These are phyloP conservation scores for Rhynchonycteris naso DNA, from an alignment of 2,797 vertebrate species.

Conservation along the genomic window DNA sequence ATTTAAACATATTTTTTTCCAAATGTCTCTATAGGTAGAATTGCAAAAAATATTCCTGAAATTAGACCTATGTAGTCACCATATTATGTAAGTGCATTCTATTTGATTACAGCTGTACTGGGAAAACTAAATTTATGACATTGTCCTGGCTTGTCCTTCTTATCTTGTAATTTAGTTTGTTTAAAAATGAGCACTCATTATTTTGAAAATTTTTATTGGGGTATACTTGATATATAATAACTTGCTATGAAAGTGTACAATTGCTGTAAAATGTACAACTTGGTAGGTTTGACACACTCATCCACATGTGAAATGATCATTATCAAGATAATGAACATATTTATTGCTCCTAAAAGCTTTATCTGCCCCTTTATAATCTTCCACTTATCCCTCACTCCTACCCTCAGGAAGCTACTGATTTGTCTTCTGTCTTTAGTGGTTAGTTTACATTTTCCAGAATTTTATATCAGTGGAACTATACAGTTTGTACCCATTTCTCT, in stretches of 20 bases:
- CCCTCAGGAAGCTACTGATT: background rate
- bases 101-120: background rate
- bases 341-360: background rate
- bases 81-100: background rate
- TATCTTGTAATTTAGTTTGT: constrained; percentile 9
- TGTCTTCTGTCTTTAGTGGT: background rate
- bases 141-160: background rate
- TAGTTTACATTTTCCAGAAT: background rate
- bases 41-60: background rate
- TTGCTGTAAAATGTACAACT: background rate
- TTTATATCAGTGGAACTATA: background rate
- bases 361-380: background rate
- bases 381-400: background rate
- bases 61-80: background rate
- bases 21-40: background rate
- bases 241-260: background rate
- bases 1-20: background rate
- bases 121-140: constrained; percentile 23
- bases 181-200: constrained; percentile 4
- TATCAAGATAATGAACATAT: background rate
- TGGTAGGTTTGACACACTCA: background rate
- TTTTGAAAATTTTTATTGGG: background rate
- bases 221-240: background rate
- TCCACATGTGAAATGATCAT: background rate
- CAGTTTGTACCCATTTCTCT: background rate